These are phyloP conservation scores for Falco rusticolus DNA, from an alignment of 2,797 vertebrate species.

Conservation along the genomic window DNA sequence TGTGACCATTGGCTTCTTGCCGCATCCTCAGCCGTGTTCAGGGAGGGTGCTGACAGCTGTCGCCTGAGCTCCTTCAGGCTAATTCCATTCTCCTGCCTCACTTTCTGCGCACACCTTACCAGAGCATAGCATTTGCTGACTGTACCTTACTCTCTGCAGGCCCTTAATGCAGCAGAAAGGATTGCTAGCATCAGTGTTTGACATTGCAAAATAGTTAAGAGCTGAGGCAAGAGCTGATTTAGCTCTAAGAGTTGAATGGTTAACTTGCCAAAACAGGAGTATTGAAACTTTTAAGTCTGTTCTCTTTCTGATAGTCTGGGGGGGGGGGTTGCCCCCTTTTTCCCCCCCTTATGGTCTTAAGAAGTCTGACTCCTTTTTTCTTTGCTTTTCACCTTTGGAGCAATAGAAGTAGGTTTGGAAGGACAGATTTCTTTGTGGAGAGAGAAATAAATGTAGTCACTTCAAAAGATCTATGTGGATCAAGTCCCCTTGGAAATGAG, in stretches of 20 bases:
- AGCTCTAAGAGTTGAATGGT: neutral
- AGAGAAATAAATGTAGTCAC: neutral
- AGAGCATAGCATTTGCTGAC: neutral
- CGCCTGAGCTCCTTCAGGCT: neutral
- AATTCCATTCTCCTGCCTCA: neutral
- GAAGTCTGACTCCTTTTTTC: neutral
- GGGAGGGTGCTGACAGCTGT: neutral
- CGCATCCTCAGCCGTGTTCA: fast-evolving
- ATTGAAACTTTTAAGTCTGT: neutral
- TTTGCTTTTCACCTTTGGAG: neutral
- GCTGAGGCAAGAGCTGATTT: neutral
- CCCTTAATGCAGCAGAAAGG: neutral
- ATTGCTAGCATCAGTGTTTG: neutral
- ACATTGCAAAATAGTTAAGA: neutral
- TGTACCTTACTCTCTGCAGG: fast-evolving
- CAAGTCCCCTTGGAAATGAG: neutral
- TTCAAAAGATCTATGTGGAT: slow-evolving; percentile 29
- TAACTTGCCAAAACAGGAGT: neutral
- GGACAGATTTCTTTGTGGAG: neutral
- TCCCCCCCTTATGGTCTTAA: neutral
- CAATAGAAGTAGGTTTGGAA: neutral
- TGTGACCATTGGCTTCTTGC: neutral
- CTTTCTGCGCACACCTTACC: fast-evolving
- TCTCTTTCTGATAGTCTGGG: neutral
- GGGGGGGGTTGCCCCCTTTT: neutral